Evolutionary conservation across 2,888 invertebrate genomes (phyloP), one percentile per base, ranked within the genome.

Genomic region (Petrolisthes cinctipes): DNA sequence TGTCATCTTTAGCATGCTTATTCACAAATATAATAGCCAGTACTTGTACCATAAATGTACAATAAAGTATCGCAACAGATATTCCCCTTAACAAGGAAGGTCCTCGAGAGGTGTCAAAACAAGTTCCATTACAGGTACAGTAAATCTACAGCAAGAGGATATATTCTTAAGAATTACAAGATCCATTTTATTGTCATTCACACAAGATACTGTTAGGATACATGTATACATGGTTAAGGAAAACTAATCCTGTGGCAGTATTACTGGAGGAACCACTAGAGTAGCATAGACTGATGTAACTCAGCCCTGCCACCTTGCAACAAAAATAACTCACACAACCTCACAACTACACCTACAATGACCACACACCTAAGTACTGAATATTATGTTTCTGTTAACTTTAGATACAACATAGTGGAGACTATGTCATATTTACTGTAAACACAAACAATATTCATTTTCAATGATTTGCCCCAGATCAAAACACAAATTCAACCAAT

Each of bases 171-270:
- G 17, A 37, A n/a, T 20, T 82, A 82, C 82, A 57, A 20, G 20
- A 20, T 53, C 53, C 51, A 51, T 37, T 37, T 53, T 82, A 82
- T 54, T 82, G 71, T 82, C 82, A 82, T 66, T 66, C 82, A 82
- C 71, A 71, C 80, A 80, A 56, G n/a, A 82, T 66, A 82, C 51
- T 68, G 37, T 66, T 82, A 82, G n/a, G 68, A 71, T 23, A 82
- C 82, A 82, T 71, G 82, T 82, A 82, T 20, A n/a, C 71, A 82
- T 5, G 37, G 51, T 71, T 71, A 66, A 82, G 66, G 81, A 66
- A 66, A 82, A 82, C 82, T 82, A 82, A 82, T 68, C 66, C 68
- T 82, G 82, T 82, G 82, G 82, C 82, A 82, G 82, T 82, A n/a
- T 71, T 71, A 66, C 11, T 71, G 37, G 56, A 82, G 82, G 82